Conservation (phyloP, 2,113 vertebrate species). For the Pelusios castaneus region DNA sequence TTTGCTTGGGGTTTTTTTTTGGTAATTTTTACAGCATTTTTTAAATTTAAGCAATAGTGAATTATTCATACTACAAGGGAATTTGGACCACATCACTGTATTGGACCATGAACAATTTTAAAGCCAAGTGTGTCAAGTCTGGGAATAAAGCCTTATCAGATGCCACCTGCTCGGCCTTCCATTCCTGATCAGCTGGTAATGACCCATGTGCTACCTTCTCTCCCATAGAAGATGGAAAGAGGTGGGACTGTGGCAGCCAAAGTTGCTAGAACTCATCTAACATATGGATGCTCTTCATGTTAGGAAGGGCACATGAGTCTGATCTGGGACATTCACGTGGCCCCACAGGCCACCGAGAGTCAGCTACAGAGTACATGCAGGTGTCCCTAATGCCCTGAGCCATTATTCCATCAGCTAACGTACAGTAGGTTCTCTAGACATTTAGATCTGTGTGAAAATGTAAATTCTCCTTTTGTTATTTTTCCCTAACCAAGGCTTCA, state of each 20-base stretch:
- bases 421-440: neutral
- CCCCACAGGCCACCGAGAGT: neutral
- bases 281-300: neutral
- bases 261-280: neutral
- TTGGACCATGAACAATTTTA: neutral
- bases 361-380: neutral
- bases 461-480: slow-evolving; percentile 4
- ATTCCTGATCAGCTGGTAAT: neutral
- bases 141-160: neutral
- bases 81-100: rapidly evolving
- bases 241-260: neutral
- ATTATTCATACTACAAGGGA: neutral
- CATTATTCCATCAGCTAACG: neutral
- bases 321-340: neutral
- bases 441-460: neutral
- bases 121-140: rapidly evolving
- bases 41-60: neutral
- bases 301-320: neutral
- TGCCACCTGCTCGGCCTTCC: neutral
- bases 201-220: neutral
- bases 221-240: neutral
- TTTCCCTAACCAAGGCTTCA: slow-evolving; percentile 25
- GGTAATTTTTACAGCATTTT: neutral
- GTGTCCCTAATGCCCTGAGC: neutral
- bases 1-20: neutral